phyloP scores from a whole-genome alignment of 1,140 invertebrate genomes.

The Pseudachorutes palmiensis region DNA sequence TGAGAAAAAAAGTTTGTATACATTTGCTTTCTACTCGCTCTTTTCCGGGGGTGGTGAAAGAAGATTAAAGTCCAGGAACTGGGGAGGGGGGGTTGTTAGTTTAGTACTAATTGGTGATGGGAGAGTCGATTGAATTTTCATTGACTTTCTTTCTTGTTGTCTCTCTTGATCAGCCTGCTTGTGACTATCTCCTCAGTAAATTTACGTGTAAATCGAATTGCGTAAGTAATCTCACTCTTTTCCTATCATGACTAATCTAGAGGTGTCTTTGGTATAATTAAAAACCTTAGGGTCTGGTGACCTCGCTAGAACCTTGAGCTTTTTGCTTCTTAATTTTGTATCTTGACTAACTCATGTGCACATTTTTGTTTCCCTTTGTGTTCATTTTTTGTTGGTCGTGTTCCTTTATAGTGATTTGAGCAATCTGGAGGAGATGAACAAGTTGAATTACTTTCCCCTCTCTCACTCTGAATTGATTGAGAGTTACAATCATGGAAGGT shows the following conservation, averaged over 20 bases:
- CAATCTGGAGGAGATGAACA: neutral
- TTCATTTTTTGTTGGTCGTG: neutral
- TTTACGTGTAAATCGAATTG: conserved; percentile 78
- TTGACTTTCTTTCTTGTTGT: conserved; percentile 23
- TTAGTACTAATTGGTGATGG: neutral
- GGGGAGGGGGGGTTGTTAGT: no score
- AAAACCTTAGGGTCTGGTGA: no score
- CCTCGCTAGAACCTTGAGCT: no score
- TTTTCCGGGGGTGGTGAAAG: neutral
- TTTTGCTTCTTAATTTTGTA: conserved; percentile 7
- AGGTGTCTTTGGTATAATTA: no score
- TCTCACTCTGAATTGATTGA: neutral
- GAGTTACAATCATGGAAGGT: neutral
- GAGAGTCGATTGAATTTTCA: neutral
- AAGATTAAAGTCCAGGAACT: no score
- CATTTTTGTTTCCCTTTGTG: neutral
- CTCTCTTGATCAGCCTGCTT: conserved; percentile 64
- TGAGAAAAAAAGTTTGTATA: no score
- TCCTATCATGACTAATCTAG: no score
- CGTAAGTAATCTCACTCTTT: conserved; percentile 59
- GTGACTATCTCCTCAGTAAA: conserved; percentile 80
- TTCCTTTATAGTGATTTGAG: conserved; percentile 10
- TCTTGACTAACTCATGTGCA: conserved; percentile 4
- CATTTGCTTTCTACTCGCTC: conserved; percentile 9
- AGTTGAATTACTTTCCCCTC: neutral